Percentiles rank a stretch among this genome's conserved stretches.
phyloP scores from a whole-genome alignment of 2,113 vertebrate species.

The Coreoperca whiteheadi region DNA sequence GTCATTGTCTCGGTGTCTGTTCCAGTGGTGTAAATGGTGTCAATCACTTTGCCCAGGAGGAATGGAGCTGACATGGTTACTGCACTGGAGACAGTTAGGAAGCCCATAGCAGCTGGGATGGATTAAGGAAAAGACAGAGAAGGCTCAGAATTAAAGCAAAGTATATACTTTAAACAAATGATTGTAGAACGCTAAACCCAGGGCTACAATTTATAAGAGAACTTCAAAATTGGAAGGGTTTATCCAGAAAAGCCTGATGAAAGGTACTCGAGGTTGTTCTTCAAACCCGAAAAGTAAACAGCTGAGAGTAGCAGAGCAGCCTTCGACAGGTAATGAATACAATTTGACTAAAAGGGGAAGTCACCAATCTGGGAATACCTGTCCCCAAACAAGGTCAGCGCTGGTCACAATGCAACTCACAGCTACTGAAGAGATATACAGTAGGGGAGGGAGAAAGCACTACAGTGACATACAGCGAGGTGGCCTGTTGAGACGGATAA shows the following conservation, averaged over 20 bases:
- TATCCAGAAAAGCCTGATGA: background rate
- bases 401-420: background rate
- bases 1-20: slow-evolving; percentile 80
- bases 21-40: slow-evolving; percentile 90
- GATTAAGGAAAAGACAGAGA: background rate
- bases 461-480: background rate
- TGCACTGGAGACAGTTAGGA: slow-evolving; percentile 92
- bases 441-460: background rate
- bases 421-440: background rate
- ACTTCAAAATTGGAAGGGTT: background rate
- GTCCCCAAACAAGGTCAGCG: background rate
- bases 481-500: background rate
- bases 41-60: slow-evolving; percentile 94
- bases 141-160: background rate
- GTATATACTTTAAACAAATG: background rate
- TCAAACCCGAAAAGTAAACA: background rate
- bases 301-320: background rate
- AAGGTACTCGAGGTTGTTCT: background rate
- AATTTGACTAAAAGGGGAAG: background rate
- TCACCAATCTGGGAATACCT: background rate
- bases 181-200: background rate
- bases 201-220: background rate
- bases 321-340: background rate
- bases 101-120: slow-evolving; percentile 90
- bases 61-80: slow-evolving; percentile 98